These are phyloP conservation scores for Polypedilum vanderplanki DNA, from an alignment of 1,140 invertebrate genomes.

Conservation along the genomic window DNA sequence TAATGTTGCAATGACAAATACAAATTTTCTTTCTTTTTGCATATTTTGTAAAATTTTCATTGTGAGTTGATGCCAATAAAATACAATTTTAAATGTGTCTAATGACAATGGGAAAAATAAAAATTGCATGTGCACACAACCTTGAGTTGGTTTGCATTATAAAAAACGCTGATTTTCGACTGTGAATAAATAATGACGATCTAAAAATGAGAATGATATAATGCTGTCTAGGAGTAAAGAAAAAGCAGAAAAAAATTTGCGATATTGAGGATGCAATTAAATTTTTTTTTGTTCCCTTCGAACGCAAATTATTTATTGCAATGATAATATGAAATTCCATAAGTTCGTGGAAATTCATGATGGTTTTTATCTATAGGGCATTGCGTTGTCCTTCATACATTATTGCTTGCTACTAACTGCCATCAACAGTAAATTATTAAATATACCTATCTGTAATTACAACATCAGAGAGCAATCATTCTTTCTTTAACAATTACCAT, in stretches of 20 bases:
- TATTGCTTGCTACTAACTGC: not conserved
- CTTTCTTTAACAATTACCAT: not conserved
- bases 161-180: not conserved
- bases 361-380: not conserved
- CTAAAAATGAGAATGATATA: not conserved
- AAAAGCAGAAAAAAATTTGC: not conserved
- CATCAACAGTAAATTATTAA: not conserved
- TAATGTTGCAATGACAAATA: no score
- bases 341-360: slow-evolving; percentile 2
- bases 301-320: no score
- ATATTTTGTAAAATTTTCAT: no score
- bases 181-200: not conserved
- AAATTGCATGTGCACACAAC: not conserved
- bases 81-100: not conserved
- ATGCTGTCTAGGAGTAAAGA: not conserved
- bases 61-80: no score
- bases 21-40: no score
- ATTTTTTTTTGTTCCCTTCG: not conserved
- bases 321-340: slow-evolving; percentile 7
- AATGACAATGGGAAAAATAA: not conserved
- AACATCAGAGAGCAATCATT: not conserved
- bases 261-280: not conserved
- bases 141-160: not conserved
- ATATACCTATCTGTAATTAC: not conserved
- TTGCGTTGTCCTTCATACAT: not conserved